Evolutionary conservation across 2,888 invertebrate species (phyloP).

Genomic region (Metopia argyrocephala): DNA sequence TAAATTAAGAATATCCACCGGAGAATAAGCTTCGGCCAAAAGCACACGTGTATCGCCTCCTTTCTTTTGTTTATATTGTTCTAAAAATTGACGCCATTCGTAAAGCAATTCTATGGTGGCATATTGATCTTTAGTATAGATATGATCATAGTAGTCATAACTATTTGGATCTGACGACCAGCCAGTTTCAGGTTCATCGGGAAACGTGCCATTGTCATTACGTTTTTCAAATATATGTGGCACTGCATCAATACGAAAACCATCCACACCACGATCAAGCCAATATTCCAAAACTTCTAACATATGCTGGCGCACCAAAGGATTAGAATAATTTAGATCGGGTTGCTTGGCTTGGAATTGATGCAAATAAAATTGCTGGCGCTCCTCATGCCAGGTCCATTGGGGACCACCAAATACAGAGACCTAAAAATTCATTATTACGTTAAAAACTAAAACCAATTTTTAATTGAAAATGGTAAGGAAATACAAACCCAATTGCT

Average conservation of each 20-base stretch:
- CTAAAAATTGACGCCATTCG: slow-evolving; percentile 81
- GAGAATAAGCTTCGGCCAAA: slow-evolving; percentile 81
- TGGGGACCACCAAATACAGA: slow-evolving; percentile 82
- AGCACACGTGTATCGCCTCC: slow-evolving; percentile 70
- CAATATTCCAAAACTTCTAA: slow-evolving; percentile 84
- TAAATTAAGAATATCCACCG: slow-evolving; percentile 79
- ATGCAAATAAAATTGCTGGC: slow-evolving; percentile 85
- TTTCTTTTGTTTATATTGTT: slow-evolving; percentile 75
- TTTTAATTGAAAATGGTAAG: neutral
- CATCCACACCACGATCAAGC: slow-evolving; percentile 87
- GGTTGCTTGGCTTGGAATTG: slow-evolving; percentile 84
- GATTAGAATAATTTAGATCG: slow-evolving; percentile 88
- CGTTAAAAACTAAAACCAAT: neutral
- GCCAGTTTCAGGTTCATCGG: slow-evolving; percentile 80
- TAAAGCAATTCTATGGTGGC: slow-evolving; percentile 81
- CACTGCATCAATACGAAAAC: slow-evolving; percentile 85
- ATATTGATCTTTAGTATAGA: slow-evolving; percentile 82
- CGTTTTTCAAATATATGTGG: slow-evolving; percentile 81
- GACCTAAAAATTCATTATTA: slow-evolving; percentile 55
- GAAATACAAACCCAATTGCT: slow-evolving; percentile 72
- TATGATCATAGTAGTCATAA: slow-evolving; percentile 81
- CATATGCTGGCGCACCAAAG: slow-evolving; percentile 83
- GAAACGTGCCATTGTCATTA: slow-evolving; percentile 70
- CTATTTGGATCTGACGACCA: slow-evolving; percentile 79
- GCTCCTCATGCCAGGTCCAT: slow-evolving; percentile 83